phyloP scores from a whole-genome alignment of 1,140 invertebrate genomes.

The Bursaphelenchus mucronatus region DNA sequence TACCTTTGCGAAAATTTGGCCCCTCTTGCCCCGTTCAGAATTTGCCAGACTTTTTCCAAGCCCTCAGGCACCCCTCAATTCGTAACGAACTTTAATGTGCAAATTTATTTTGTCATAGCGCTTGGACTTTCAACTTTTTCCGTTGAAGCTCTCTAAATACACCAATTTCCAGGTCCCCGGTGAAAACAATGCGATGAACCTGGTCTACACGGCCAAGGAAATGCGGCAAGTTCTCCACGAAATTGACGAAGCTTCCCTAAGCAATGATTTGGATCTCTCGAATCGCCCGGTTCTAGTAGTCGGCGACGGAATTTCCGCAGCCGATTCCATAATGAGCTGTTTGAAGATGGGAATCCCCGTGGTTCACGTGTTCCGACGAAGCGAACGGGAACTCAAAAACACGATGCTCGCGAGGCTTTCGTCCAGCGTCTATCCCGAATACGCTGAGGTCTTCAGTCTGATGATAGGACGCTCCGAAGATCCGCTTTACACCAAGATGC shows the following conservation, averaged over 20 bases:
- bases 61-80: too few relatives aligned
- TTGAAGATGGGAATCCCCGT: constrained; percentile 45
- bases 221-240: constrained; percentile 30
- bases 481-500: background rate
- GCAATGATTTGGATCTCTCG: background rate
- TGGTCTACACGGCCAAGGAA: constrained; percentile 40
- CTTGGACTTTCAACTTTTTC: too few relatives aligned
- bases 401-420: constrained; percentile 54
- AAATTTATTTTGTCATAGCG: too few relatives aligned
- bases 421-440: constrained; percentile 52
- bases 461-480: constrained; percentile 45
- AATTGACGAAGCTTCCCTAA: background rate
- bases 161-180: constrained; percentile 28
- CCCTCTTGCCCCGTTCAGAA: too few relatives aligned
- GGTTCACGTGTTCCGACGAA: constrained; percentile 50
- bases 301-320: constrained; percentile 56
- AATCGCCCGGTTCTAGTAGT: constrained; percentile 40
- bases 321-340: constrained; percentile 52
- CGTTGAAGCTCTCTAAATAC: background rate
- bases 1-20: too few relatives aligned
- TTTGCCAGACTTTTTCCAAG: too few relatives aligned
- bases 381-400: constrained; percentile 45
- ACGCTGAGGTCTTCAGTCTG: constrained; percentile 45
- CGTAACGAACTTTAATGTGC: too few relatives aligned
- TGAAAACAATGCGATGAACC: constrained; percentile 32